Evolutionary conservation across 2,797 vertebrate genomes (phyloP), one percentile per base, ranked within the genome.

Genomic region (Chelmon rostratus): DNA sequence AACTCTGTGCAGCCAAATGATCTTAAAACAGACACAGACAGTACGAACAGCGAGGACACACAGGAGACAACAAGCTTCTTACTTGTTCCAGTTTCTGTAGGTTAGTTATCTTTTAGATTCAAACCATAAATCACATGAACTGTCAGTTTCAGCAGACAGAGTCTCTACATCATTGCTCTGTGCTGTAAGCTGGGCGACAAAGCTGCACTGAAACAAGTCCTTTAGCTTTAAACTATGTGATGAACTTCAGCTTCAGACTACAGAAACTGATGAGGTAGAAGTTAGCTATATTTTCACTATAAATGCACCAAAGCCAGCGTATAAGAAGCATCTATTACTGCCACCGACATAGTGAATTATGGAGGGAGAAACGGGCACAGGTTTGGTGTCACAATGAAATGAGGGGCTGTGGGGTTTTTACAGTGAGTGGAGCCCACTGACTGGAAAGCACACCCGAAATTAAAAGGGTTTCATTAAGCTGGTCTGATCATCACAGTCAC

Each of bases 111-210:
- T 50, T 31, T 56, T 31, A 53, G 25, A 58, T 11, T 28, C 54
- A 68, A 73, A 72, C 72, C 53, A 46, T 76, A 78, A 69, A 61
- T 72, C 38, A 76, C 50, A 59, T 18, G 31, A 64, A 25, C 47
- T 78, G 62, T 11, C 53, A 23, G 31, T 38, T 33, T 73, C 2
- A 21, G 49, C n/a, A 35, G 47, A 61, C 63, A 49, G 40, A 49
- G 46, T 65, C 58, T 83, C 66, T 44, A 59, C 65, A 12, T 56
- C 81, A 90, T 91, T 52, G 88, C 88, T 89, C 78, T 11, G 37
- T 44, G 66, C 65, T 59, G 1, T 64, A n/a, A n/a, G n/a, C n/a
- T n/a, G n/a, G n/a, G n/a, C n/a, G n/a, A 65, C 58, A 64, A 68
- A 66, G 59, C 16, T 12, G 61, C 72, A 68, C 73, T 40, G 61